These are phyloP conservation scores for Cantharis flavilabris DNA, from an alignment of 2,888 invertebrate species.

Conservation along the genomic window DNA sequence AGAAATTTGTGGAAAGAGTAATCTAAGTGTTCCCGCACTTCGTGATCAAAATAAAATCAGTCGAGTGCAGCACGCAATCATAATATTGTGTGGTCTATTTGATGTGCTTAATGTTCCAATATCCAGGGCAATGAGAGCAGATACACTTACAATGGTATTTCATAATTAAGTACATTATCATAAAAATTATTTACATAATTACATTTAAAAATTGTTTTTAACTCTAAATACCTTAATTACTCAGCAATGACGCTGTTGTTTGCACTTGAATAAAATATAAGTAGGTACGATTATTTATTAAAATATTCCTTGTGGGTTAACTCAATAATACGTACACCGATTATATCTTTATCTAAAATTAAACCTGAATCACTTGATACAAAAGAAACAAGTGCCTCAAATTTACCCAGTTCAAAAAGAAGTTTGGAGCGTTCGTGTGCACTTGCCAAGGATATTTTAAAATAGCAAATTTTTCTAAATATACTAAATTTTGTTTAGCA, in stretches of 20 bases:
- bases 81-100: neutral
- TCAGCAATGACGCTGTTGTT: neutral
- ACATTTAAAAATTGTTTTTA: neutral
- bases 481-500: neutral
- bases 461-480: neutral
- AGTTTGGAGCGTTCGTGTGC: neutral
- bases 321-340: neutral
- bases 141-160: neutral
- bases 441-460: neutral
- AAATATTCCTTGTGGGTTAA: neutral
- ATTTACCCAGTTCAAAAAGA: neutral
- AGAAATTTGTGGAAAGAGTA: neutral
- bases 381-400: neutral
- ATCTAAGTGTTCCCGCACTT: neutral
- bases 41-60: neutral
- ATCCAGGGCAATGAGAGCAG: neutral
- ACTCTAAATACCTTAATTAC: neutral
- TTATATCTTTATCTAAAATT: conserved; percentile 1
- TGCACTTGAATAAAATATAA: neutral
- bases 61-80: neutral
- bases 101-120: neutral
- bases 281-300: neutral
- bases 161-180: neutral
- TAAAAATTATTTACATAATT: neutral
- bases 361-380: neutral